Percentiles rank a stretch among this genome's conserved stretches.
Conservation (phyloP, 2,113 vertebrate species). For the Grus americana region DNA sequence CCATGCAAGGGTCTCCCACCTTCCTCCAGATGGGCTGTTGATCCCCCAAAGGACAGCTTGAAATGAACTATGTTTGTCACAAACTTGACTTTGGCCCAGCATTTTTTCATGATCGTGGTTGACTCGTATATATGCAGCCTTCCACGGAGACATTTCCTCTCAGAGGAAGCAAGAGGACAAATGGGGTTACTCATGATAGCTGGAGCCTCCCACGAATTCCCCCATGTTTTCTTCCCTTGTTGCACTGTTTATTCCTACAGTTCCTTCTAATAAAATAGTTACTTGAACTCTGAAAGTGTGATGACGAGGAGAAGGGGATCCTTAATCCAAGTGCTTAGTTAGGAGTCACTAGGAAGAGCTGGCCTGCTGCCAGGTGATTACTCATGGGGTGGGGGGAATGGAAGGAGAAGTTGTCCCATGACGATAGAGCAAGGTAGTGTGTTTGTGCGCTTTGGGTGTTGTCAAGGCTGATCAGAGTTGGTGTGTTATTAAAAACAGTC, state of each 20-base stretch:
- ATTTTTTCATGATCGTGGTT: not conserved
- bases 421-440: not conserved
- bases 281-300: not conserved
- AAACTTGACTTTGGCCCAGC: not conserved
- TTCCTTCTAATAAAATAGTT: not conserved
- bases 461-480: not conserved
- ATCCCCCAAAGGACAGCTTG: not conserved
- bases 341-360: not conserved
- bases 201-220: conserved; percentile 4
- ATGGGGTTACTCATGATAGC: not conserved
- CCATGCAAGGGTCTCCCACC: not conserved
- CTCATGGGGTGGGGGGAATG: not conserved
- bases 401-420: not conserved
- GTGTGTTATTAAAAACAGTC: not conserved
- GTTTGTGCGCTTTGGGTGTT: not conserved
- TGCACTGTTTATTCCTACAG: not conserved
- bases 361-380: not conserved
- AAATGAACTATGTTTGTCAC: not conserved
- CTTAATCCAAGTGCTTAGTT: not conserved
- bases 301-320: not conserved
- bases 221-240: not conserved
- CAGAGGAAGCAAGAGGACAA: conserved; percentile 33
- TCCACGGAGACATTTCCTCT: conserved; percentile 31
- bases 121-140: not conserved
- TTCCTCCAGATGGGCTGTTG: not conserved